These are phyloP conservation scores for Steatornis caripensis DNA, from an alignment of 2,113 vertebrate species.

Conservation along the genomic window DNA sequence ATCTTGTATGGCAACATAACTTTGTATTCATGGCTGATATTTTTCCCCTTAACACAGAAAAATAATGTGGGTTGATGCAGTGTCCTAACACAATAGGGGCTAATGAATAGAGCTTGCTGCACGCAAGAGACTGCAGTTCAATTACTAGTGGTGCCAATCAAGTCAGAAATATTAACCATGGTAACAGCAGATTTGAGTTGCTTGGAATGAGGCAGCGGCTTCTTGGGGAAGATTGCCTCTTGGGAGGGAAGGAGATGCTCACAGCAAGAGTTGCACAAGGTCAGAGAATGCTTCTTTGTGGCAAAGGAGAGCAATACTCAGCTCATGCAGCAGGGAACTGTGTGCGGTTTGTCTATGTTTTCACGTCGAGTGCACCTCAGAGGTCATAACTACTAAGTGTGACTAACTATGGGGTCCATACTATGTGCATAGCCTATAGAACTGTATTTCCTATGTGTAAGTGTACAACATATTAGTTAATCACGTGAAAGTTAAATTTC, in stretches of 20 bases:
- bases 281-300: not conserved
- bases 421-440: not conserved
- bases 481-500: not conserved
- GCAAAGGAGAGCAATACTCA: not conserved
- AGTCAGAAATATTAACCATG: slow-evolving; percentile 61
- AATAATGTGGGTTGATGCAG: slow-evolving; percentile 43
- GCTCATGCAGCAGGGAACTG: not conserved
- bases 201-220: not conserved
- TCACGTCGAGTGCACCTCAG: not conserved
- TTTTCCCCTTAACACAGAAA: not conserved
- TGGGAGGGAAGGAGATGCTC: not conserved
- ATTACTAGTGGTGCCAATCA: slow-evolving; percentile 62
- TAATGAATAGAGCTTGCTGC: slow-evolving; percentile 56
- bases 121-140: slow-evolving; percentile 54
- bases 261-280: not conserved
- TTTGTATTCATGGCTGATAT: slow-evolving; percentile 38
- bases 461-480: not conserved
- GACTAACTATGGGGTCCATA: not conserved
- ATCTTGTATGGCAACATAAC: slow-evolving; percentile 31
- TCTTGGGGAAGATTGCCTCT: not conserved
- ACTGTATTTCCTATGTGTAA: not conserved
- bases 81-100: slow-evolving; percentile 55
- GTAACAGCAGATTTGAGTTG: slow-evolving; percentile 49
- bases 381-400: not conserved
- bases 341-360: not conserved